Evolutionary conservation across 2,888 invertebrate genomes (phyloP), one percentile per base, ranked within the genome.

Genomic region (Leucophenga montana): DNA sequence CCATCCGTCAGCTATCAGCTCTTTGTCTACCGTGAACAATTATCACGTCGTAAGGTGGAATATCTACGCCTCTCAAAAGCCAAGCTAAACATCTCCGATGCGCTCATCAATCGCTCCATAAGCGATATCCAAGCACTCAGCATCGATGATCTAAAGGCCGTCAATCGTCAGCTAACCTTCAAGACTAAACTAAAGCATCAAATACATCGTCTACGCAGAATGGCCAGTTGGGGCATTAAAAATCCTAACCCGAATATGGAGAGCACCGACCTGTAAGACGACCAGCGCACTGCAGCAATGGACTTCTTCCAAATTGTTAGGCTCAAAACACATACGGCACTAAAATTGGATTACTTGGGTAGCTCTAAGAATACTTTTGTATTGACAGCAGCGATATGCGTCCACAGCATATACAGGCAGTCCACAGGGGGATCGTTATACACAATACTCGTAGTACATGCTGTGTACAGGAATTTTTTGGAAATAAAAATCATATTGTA

Each of bases 201-300:
- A 61, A 78, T 85, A 11, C 71, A 76, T 56, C 79, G 81, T 11
- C 68, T 84, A 11, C 75, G 77, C 14, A 78, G 76, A 48, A 70
- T 83, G 16, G 77, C 73, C 46, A 76, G 67, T 11, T 44, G 80
- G 62, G 83, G 85, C 16, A 78, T 83, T 50, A 73, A 71, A 50
- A 85, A 83, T 68, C 75, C 80, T 66, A 80, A 75, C 78, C 85
- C 85, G 0, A 72, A 83, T 14, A 77, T 78, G 77, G 76, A 77
- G 57, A 83, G 76, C 70, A 81, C 79, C 0, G 82, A 84, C 13
- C 70, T 82, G 20, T 84, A 59, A 72, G 3, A 0, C 22, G 16
- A 11, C 14, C 6, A 46, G 18, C 22, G 4, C 11, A 0, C n/a
- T 2, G 8, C 5, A 56, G 53, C 3, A 53, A 11, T n/a, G 11